Base-by-base conservation (phyloP, 2,113 vertebrate genomes). In the Nerophis lumbriciformis region DNA sequence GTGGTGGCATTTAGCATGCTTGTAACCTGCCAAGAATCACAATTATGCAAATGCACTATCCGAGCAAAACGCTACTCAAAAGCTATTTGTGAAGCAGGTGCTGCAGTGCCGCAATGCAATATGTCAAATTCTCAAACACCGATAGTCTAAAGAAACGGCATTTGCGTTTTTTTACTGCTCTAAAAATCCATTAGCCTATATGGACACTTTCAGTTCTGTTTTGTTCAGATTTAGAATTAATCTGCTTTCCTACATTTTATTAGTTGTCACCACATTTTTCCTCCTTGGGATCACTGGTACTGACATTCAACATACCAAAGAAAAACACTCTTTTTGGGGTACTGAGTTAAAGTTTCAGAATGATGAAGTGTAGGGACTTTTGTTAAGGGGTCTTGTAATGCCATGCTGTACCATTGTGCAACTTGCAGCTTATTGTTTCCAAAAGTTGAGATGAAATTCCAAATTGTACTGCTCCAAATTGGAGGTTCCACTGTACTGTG, bases 11-110 rank as follows among this genome's bases (percentile, higher is more conserved):
- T 63, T 35, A 61, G 14, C 6, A 50, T 38, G 36, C 47, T 38
- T 8, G 6, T 16, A 49, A 9, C 44, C 36, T 12, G 54, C 48
- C 39, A 39, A 28, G 50, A 53, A 53, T 65, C 13, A 42, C 21
- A n/a, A 7, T 73, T 48, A 72, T 71, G 61, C 52, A 57, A 70
- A 73, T 59, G 28, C 47, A 37, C 52, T 8, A 2, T 48, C 14
- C 21, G 15, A 48, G 57, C 55, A 68, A 61, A 61, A 71, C 57
- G 70, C 60, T 59, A 38, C 58, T 53, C 64, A 61, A 61, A 71
- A 61, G 70, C 60, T 59, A 38, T 61, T 71, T 19, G 59, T 68
- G 60, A 61, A 47, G 49, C 21, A 38, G 35, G 66, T 63, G 50
- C 61, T 63, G 42, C 59, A 68, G 54, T 49, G 63, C 48, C 59